phyloP scores from a whole-genome alignment of 2,797 vertebrate genomes.

The Alfaro cultratus region DNA sequence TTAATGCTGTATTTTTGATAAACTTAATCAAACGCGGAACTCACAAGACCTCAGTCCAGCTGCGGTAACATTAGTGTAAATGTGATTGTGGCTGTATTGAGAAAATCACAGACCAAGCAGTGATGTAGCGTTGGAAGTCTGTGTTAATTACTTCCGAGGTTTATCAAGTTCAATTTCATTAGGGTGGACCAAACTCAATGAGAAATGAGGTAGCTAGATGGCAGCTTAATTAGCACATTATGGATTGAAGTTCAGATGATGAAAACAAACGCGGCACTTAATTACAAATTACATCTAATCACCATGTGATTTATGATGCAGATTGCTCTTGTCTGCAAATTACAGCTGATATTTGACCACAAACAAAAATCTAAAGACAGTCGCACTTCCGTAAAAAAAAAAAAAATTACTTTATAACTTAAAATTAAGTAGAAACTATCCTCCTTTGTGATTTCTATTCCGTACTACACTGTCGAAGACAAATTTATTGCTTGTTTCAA shows the following conservation, averaged over 20 bases:
- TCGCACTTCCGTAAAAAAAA: neutral
- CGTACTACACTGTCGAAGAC: neutral
- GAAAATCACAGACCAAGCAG: neutral
- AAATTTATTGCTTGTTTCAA: neutral
- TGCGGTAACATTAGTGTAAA: neutral
- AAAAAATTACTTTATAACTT: neutral
- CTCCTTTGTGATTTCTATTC: neutral
- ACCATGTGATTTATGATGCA: slow-evolving; percentile 47
- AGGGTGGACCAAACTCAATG: slow-evolving; percentile 21
- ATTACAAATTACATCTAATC: slow-evolving; percentile 30
- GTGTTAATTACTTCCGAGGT: slow-evolving; percentile 26
- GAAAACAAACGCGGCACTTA: slow-evolving; percentile 32
- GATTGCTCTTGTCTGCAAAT: slow-evolving; percentile 31
- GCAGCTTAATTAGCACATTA: slow-evolving; percentile 52
- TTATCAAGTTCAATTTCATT: slow-evolving; percentile 37
- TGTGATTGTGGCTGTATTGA: neutral
- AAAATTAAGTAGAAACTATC: too few species aligned
- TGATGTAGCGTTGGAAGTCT: neutral
- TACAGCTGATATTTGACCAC: slow-evolving; percentile 10
- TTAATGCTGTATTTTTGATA: neutral
- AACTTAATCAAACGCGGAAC: neutral
- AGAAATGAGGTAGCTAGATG: slow-evolving; percentile 24
- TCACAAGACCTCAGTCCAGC: neutral
- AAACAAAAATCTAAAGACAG: slow-evolving; percentile 8
- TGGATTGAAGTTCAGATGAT: slow-evolving; percentile 21